These are phyloP conservation scores for Phrynocephalus guinanensis DNA, from an alignment of 2,797 vertebrate genomes.

Conservation along the genomic window DNA sequence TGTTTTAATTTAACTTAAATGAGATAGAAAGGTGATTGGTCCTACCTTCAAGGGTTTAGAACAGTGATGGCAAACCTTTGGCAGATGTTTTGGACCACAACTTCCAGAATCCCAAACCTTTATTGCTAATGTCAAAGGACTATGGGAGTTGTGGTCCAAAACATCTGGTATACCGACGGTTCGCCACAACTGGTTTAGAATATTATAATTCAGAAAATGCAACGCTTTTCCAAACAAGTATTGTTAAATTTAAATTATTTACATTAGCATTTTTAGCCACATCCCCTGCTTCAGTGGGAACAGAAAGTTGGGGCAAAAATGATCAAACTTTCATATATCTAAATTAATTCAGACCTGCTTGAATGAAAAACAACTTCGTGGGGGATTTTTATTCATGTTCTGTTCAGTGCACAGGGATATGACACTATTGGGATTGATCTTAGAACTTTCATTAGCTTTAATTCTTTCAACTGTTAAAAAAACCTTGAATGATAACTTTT, in stretches of 20 bases:
- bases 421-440: neutral
- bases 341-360: conserved; percentile 34
- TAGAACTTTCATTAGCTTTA: conserved; percentile 16
- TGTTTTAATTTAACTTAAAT: no score
- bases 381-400: conserved; percentile 14
- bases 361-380: conserved; percentile 37
- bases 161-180: no score
- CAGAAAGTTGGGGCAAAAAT: neutral
- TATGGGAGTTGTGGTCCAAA: no score
- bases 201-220: neutral
- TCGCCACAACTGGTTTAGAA: no score
- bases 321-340: neutral
- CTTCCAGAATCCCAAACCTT: no score
- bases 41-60: no score
- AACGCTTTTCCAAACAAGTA: conserved; percentile 20
- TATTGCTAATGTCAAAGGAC: no score
- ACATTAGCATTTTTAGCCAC: conserved; percentile 7
- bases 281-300: neutral
- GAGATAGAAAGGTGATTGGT: no score
- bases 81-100: no score
- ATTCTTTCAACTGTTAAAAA: neutral
- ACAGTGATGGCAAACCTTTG: no score
- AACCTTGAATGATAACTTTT: conserved; percentile 2
- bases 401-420: conserved; percentile 3
- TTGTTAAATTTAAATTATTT: conserved; percentile 14